phyloP scores from a whole-genome alignment of 2,113 vertebrate species.

The Cinclus cinclus region DNA sequence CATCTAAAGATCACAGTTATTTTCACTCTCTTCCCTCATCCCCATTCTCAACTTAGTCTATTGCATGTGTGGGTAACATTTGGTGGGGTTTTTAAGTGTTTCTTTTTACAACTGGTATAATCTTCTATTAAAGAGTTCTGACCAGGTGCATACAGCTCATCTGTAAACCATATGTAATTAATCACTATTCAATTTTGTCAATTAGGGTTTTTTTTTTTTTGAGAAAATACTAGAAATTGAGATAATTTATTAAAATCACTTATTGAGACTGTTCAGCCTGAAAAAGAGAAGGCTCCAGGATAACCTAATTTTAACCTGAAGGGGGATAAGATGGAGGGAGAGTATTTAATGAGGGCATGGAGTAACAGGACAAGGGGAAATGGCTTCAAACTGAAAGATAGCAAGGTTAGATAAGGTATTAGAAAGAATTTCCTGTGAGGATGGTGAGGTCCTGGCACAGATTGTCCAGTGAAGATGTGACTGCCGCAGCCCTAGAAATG shows the following conservation, averaged over 20 bases:
- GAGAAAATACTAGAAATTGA: background rate
- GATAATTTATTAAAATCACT: background rate
- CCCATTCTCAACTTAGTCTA: background rate
- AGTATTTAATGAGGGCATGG: background rate
- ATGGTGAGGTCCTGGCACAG: background rate
- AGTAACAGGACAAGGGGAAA: background rate
- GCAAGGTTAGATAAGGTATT: background rate
- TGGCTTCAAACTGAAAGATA: background rate
- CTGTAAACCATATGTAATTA: background rate
- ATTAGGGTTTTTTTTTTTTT: background rate
- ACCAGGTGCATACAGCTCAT: background rate
- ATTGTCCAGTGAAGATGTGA: too few relatives aligned
- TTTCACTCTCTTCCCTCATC: background rate
- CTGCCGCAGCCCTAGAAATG: too few relatives aligned
- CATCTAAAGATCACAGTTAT: background rate
- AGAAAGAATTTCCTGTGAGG: background rate
- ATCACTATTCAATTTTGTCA: background rate
- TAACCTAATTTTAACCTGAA: background rate
- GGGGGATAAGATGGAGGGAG: background rate
- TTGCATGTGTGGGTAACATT: background rate
- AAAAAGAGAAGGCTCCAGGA: background rate
- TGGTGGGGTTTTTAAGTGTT: background rate
- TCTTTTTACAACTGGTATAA: background rate
- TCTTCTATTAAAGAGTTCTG: background rate
- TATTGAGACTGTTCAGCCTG: background rate